Evolutionary conservation across 2,797 vertebrate species (phyloP).

Genomic region (Okamejei kenojei): DNA sequence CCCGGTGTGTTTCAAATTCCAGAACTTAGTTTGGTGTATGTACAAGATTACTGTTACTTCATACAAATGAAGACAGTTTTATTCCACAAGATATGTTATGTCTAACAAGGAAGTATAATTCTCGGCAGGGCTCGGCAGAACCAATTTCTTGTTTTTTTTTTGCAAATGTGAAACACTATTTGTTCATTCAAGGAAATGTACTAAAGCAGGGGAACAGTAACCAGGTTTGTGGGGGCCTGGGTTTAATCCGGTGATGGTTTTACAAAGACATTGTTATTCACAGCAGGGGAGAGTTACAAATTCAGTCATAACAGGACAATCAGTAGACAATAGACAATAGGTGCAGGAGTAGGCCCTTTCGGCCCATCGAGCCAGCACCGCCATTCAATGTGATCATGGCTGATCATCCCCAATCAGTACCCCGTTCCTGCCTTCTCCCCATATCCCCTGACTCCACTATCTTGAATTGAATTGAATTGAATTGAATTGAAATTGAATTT

Average conservation of each 20-base stretch:
- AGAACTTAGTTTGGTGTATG: neutral
- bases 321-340: no score
- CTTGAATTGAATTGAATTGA: no score
- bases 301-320: neutral
- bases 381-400: no score
- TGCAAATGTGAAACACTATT: neutral
- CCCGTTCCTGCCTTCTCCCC: no score
- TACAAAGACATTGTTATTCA: conserved; percentile 41
- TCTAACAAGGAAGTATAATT: neutral
- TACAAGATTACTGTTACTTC: neutral
- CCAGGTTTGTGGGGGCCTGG: neutral
- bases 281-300: neutral
- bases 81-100: neutral
- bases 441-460: no score
- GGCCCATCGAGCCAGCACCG: no score
- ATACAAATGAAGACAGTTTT: conserved; percentile 18
- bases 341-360: no score
- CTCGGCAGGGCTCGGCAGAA: neutral
- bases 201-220: no score
- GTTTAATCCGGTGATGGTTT: neutral
- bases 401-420: no score
- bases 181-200: neutral
- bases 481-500: no score
- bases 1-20: neutral
- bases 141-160: neutral